A percentile compares a stretch with the other conserved stretches of the same genome.
These are phyloP conservation scores for Barnardius zonarius DNA, from an alignment of 2,113 vertebrate species.

Conservation along the genomic window DNA sequence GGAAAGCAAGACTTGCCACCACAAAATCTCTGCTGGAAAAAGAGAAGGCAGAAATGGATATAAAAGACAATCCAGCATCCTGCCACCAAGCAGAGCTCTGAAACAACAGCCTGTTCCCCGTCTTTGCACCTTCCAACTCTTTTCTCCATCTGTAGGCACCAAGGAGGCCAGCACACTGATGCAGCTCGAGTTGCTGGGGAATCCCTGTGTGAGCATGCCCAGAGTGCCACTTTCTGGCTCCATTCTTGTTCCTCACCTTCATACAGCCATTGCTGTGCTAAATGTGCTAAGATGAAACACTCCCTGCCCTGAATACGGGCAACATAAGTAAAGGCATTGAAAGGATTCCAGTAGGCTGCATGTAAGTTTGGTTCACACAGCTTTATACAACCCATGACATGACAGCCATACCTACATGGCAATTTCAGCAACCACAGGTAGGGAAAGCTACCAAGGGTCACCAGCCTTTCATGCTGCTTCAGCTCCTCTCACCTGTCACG, in stretches of 20 bases:
- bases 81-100: neutral
- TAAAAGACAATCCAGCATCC: neutral
- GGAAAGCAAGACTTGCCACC: neutral
- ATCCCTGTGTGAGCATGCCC: neutral
- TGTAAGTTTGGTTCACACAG: neutral
- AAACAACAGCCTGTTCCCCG: neutral
- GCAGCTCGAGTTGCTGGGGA: neutral
- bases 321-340: neutral
- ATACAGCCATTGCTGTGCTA: fast-evolving
- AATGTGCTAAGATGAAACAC: neutral
- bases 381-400: neutral
- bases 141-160: neutral
- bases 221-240: neutral
- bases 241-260: neutral
- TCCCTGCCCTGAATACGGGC: fast-evolving
- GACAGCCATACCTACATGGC: neutral
- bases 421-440: neutral
- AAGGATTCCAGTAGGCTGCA: neutral
- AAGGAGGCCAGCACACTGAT: fast-evolving
- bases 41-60: neutral
- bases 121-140: neutral
- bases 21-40: neutral
- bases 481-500: neutral
- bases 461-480: neutral
- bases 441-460: neutral